phyloP scores from a whole-genome alignment of 2,797 vertebrate genomes.

The Nasua narica region DNA sequence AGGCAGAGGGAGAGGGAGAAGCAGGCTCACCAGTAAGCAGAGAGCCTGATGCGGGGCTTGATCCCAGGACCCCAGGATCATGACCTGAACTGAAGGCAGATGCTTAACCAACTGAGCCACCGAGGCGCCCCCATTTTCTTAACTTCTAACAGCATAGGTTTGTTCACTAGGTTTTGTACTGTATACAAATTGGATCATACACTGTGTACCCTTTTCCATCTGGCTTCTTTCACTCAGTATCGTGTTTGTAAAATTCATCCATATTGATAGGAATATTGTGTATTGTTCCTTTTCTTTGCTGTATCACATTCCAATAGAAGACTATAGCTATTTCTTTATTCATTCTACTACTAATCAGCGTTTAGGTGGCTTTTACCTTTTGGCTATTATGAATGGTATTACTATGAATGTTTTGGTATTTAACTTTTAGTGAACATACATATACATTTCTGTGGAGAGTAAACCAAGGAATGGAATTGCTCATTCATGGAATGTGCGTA shows the following conservation, averaged over 20 bases:
- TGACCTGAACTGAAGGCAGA: too few relatives aligned
- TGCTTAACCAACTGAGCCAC: background rate
- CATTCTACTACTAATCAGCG: background rate
- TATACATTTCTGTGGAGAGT: background rate
- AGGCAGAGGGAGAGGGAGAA: background rate
- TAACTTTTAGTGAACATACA: background rate
- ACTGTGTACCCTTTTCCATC: background rate
- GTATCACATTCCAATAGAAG: background rate
- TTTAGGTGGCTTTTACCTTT: constrained; percentile 26
- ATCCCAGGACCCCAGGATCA: background rate
- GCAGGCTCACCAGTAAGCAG: background rate
- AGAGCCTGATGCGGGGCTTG: background rate
- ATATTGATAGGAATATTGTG: background rate
- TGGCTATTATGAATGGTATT: background rate
- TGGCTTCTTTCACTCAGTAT: background rate
- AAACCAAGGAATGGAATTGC: background rate
- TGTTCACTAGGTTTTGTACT: background rate
- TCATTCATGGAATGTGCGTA: background rate
- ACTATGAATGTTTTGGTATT: background rate
- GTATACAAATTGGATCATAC: background rate
- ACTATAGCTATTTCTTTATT: background rate
- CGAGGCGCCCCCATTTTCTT: background rate
- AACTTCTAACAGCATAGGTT: background rate
- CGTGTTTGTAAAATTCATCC: constrained; percentile 21
- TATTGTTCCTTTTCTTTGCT: background rate